Conservation (phyloP, 1,140 invertebrate species). For the Neodiprion pinetum region DNA sequence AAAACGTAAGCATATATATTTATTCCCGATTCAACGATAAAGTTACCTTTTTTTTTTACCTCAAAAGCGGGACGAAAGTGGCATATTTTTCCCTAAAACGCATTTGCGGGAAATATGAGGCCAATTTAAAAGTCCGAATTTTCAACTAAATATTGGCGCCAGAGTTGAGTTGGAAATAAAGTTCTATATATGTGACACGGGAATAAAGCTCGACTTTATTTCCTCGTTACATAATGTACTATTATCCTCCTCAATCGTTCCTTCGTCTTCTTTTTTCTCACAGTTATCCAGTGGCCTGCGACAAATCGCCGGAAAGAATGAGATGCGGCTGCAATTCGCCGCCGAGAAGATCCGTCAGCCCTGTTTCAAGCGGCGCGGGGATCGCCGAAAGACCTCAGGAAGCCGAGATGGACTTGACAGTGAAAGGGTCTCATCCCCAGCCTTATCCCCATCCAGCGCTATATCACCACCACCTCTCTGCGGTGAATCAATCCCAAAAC, state of each 20-base stretch:
- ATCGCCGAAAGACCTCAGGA: slow-evolving; percentile 53
- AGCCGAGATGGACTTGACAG: slow-evolving; percentile 57
- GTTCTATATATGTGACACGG: too few relatives aligned
- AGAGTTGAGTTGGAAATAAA: too few relatives aligned
- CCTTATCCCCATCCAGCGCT: slow-evolving; percentile 45
- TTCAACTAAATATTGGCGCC: too few relatives aligned
- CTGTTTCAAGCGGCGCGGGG: slow-evolving; percentile 39
- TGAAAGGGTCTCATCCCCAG: slow-evolving; percentile 48
- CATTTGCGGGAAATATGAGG: too few relatives aligned
- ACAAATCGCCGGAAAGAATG: slow-evolving; percentile 54
- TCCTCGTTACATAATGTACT: too few relatives aligned
- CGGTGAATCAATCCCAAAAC: slow-evolving; percentile 38
- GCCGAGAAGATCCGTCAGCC: slow-evolving; percentile 47
- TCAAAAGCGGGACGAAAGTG: too few relatives aligned
- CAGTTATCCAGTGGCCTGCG: slow-evolving; percentile 38
- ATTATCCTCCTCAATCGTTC: background rate
- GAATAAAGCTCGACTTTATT: background rate
- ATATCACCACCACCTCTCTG: slow-evolving; percentile 49
- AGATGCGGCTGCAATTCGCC: slow-evolving; percentile 54
- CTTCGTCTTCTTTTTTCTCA: background rate
- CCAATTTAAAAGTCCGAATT: too few relatives aligned
- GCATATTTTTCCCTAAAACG: too few relatives aligned
- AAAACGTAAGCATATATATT: too few relatives aligned
- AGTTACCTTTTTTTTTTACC: too few relatives aligned
- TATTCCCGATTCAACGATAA: too few relatives aligned